Evolutionary conservation across 2,797 vertebrate genomes (phyloP).

Genomic region (Poeciliopsis presidionis): DNA sequence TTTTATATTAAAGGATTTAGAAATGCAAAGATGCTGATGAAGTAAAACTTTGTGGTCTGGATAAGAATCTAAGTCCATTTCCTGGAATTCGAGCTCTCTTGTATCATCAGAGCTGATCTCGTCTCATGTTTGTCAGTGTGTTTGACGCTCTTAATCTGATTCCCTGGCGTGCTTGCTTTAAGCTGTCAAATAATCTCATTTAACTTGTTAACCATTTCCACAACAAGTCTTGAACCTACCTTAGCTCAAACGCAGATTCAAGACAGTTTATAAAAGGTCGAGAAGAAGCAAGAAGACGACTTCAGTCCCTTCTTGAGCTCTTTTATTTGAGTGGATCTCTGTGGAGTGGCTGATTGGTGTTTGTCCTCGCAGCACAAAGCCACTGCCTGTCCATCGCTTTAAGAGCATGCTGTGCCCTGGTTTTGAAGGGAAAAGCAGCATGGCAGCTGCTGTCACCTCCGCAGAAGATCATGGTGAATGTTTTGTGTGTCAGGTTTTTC

Average conservation of each 20-base stretch:
- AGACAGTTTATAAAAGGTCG: slow-evolving; percentile 25
- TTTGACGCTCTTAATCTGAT: slow-evolving; percentile 63
- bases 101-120: slow-evolving; percentile 50
- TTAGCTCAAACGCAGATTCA: slow-evolving; percentile 8
- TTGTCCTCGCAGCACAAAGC: slow-evolving; percentile 54
- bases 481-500: slow-evolving; percentile 44
- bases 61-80: slow-evolving; percentile 20
- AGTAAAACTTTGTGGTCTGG: slow-evolving; percentile 47
- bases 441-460: slow-evolving; percentile 55
- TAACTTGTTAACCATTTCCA: slow-evolving; percentile 37
- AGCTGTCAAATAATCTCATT: slow-evolving; percentile 48
- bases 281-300: neutral
- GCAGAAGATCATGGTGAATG: slow-evolving; percentile 40
- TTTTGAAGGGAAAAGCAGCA: slow-evolving; percentile 44
- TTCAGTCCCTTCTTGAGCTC: neutral
- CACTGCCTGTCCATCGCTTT: slow-evolving; percentile 26
- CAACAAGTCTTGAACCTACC: slow-evolving; percentile 6
- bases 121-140: slow-evolving; percentile 48
- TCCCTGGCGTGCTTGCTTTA: slow-evolving; percentile 46
- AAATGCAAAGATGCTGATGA: slow-evolving; percentile 19
- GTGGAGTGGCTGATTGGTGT: slow-evolving; percentile 29
- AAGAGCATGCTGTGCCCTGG: slow-evolving; percentile 42
- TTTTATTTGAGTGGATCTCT: neutral
- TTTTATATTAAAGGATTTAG: slow-evolving; percentile 30
- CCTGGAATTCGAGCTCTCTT: slow-evolving; percentile 36